Conservation (phyloP, 2,888 invertebrate genomes). For the Aspidiotus destructor region DNA sequence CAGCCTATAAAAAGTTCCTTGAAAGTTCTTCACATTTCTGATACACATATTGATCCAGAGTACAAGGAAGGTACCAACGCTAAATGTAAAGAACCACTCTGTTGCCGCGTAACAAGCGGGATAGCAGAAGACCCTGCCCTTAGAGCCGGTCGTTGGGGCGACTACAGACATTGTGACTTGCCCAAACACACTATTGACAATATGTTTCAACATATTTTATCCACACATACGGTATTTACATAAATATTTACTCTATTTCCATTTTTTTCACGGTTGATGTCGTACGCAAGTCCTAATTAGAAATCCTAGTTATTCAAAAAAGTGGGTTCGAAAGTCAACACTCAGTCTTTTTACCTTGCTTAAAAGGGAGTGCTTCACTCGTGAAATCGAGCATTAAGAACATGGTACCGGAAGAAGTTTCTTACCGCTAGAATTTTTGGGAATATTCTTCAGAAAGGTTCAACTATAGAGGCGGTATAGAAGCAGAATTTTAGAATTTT, state of each 20-base stretch:
- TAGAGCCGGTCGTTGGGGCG: constrained; percentile 91
- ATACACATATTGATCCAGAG: constrained; percentile 90
- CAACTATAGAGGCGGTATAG: too few relatives aligned
- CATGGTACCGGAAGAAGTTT: too few relatives aligned
- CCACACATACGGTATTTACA: constrained; percentile 64
- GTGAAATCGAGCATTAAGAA: too few relatives aligned
- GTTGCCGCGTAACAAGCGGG: constrained; percentile 78
- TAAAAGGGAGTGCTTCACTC: too few relatives aligned
- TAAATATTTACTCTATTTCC: too few relatives aligned
- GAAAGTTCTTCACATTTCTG: constrained; percentile 88
- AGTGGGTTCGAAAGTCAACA: not conserved
- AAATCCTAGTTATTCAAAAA: not conserved
- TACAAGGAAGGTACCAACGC: constrained; percentile 86
- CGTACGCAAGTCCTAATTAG: not conserved
- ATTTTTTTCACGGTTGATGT: too few relatives aligned
- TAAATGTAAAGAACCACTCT: constrained; percentile 86
- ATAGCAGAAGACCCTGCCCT: constrained; percentile 58
- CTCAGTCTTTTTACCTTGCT: too few relatives aligned
- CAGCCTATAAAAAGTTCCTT: constrained; percentile 59
- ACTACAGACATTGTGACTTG: constrained; percentile 89
- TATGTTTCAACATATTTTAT: constrained; percentile 79
- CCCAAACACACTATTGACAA: constrained; percentile 86
- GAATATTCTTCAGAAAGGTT: too few relatives aligned
- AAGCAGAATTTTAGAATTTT: too few relatives aligned
- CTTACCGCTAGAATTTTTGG: too few relatives aligned